Conservation (phyloP, 1,140 invertebrate species). For the Papilio xuthus region DNA sequence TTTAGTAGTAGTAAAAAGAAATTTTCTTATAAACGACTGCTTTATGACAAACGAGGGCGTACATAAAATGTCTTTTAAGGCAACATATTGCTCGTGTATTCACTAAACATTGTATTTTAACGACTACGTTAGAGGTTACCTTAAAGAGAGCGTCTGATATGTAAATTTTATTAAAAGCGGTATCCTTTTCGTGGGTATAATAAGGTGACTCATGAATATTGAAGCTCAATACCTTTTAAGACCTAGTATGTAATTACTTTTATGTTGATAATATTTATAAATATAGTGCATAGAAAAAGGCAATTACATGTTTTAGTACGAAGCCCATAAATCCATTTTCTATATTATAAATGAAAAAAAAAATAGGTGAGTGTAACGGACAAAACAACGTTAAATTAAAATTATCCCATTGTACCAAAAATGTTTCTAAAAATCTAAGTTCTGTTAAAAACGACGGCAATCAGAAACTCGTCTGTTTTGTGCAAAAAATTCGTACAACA, state of each 20-base stretch:
- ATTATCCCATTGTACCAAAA: background rate
- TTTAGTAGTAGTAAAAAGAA: background rate
- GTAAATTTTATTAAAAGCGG: constrained; percentile 18
- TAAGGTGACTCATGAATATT: constrained; percentile 16
- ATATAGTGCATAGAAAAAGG: background rate
- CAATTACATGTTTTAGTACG: no score
- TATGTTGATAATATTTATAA: background rate
- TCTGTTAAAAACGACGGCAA: constrained; percentile 3
- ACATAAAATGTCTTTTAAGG: background rate
- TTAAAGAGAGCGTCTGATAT: constrained; percentile 1
- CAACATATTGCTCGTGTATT: background rate
- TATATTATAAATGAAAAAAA: no score
- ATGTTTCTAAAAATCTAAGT: background rate
- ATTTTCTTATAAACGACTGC: background rate
- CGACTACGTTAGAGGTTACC: constrained; percentile 3
- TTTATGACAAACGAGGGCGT: background rate
- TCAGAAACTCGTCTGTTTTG: constrained; percentile 15
- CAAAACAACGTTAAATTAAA: background rate
- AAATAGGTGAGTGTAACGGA: no score
- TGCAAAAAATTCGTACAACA: constrained; percentile 7
- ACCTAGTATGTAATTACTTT: background rate
- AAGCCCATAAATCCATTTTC: no score
- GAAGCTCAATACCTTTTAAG: background rate
- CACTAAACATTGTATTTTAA: constrained; percentile 17
- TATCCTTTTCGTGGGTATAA: constrained; percentile 8